Evolutionary conservation across 2,888 invertebrate species (phyloP).

Genomic region (Ametastegia equiseti): DNA sequence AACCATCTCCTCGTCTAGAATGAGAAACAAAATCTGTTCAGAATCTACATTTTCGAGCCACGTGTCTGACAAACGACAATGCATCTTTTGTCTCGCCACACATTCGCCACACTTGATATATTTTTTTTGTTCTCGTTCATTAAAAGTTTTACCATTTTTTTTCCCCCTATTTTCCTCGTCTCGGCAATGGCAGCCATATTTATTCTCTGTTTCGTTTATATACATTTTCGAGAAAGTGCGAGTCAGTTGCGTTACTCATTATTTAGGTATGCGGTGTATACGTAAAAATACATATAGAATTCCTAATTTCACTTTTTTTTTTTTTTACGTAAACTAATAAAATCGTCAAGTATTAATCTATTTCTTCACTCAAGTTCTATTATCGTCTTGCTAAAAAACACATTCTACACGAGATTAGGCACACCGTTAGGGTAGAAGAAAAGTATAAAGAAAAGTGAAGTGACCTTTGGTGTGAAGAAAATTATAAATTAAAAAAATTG

Average conservation of each 20-base stretch:
- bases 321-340: no score
- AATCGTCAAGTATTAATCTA: no score
- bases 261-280: neutral
- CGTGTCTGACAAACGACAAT: neutral
- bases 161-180: neutral
- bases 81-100: neutral
- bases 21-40: neutral
- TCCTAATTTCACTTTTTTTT: neutral
- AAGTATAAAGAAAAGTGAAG: no score
- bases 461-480: no score
- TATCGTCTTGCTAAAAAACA: no score
- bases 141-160: neutral
- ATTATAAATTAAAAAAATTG: neutral
- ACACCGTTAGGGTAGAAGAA: no score
- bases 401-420: no score
- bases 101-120: neutral
- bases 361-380: no score
- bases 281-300: neutral
- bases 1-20: neutral
- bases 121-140: neutral
- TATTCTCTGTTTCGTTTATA: neutral
- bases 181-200: neutral
- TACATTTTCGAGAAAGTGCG: neutral
- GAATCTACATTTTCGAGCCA: neutral
- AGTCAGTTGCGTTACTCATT: slow-evolving; percentile 13